A percentile compares a stretch with the other conserved stretches of the same genome.
phyloP scores from a whole-genome alignment of 2,797 vertebrate species.

The Nannoperca obscura region DNA sequence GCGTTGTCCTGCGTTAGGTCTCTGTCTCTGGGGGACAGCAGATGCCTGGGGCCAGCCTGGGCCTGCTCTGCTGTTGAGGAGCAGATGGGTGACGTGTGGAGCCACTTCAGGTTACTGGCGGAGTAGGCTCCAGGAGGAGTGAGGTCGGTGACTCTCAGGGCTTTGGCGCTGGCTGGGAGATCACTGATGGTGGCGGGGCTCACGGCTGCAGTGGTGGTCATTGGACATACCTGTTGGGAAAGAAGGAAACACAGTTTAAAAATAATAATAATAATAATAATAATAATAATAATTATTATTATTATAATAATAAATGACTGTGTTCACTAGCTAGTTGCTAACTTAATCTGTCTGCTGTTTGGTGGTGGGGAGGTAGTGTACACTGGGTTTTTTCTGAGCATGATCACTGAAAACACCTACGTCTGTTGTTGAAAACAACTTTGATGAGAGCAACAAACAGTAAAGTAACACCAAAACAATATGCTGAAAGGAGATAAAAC shows the following conservation, averaged over 20 bases:
- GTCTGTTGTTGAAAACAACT: not conserved
- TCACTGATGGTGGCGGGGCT: conserved; percentile 56
- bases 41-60: conserved; percentile 74
- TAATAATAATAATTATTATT: too few species aligned
- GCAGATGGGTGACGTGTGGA: conserved; percentile 87
- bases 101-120: conserved; percentile 86
- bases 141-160: conserved; percentile 80
- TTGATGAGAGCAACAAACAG: not conserved
- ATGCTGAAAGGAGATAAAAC: not conserved
- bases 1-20: conserved; percentile 86
- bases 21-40: conserved; percentile 68
- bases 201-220: conserved; percentile 45
- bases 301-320: too few species aligned
- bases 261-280: too few species aligned
- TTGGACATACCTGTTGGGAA: conserved; percentile 74
- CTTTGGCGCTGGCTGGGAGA: conserved; percentile 65
- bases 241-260: not conserved
- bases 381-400: not conserved
- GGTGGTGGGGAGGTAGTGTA: not conserved
- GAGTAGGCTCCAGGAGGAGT: conserved; percentile 82
- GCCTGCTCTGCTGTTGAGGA: conserved; percentile 78
- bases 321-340: not conserved
- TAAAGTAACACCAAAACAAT: not conserved
- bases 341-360: not conserved
- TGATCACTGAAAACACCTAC: not conserved